Base-by-base conservation (phyloP, 2,113 vertebrate species). In the Protobothrops flavoviridis region DNA sequence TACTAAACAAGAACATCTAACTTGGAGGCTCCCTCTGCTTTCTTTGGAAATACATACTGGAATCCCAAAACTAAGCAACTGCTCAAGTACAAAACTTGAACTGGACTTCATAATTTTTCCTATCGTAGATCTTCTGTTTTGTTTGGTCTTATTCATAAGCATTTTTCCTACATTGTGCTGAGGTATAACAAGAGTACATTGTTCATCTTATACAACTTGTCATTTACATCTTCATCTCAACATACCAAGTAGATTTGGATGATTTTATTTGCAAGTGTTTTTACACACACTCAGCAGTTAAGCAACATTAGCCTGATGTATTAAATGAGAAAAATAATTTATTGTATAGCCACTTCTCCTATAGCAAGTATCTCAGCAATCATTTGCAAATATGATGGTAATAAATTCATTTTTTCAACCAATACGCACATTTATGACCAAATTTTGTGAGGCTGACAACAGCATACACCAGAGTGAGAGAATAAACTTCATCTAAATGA, bases 231-330 rank as follows among this genome's bases (percentile, higher is more conserved):
- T 0, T 74, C 15, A 81, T 11, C 33, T 20, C 50, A 56, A 48
- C 17, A 29, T 64, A 50, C 13, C 17, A 29, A 87, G 55, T 59
- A 87, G 39, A 39, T 24, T 55, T 87, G 26, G n/a, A 48, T 48
- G 91, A 45, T 21, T 11, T 3, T 10, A 1, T 53, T 24, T 43
- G 0, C 10, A 7, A 55, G 12, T 6, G 59, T 52, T 88, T 88
- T 39, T 13, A n/a, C 0, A 29, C 26, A 1, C 1, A 12, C 29
- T 7, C 0, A 3, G 8, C 87, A 91, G 2, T 5, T 2, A 7
- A 26, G 57, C 86, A 88, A n/a, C 20, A 48, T 0, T 10, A 48
- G 4, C 26, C 0, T 39, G 0, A 64, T 4, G 55, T 55, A 3
- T 43, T 29, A 26, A 3, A 53, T 20, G 48, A 57, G 21, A n/a